Base-by-base conservation (phyloP, 2,797 vertebrate species). In the Odontamblyopus lacepedii region DNA sequence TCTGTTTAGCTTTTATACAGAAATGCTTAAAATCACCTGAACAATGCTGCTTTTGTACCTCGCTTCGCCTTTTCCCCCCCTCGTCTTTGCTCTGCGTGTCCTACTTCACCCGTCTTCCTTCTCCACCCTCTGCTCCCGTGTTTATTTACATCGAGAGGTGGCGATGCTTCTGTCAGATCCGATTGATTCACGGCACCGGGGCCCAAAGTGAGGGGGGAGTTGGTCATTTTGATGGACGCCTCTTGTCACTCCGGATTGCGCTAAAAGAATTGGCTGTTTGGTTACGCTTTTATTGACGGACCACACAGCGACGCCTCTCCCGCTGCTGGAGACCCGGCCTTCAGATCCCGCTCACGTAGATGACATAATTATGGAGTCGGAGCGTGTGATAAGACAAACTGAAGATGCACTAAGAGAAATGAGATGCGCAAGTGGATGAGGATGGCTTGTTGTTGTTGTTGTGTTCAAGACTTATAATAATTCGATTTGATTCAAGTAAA, bases 351-450 rank as follows among this genome's bases (percentile, higher is more conserved):
- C 83, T 71, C 75, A 73, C 50, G 65, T 79, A 85, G 86, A 91
- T 89, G 87, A 90, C 87, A 90, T 91, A 90, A 92, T 92, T 92
- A 90, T 85, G 84, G 76, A 70, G 81, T 85, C 88, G 89, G 85
- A 87, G 84, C 71, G 63, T 82, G 88, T 85, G 88, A 90, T 86
- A 78, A 83, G 81, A 85, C 69, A 77, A 88, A 86, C 80, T 74
- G 74, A 69, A 83, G 84, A 48, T 79, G 77, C 88, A 85, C 85
- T 86, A 83, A 75, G 80, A 76, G 71, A 89, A 91, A 91, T 89
- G 88, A 91, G 89, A 91, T 91, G 89, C 88, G 78, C 1, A 67
- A 23, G 79, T 23, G 79, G 85, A 81, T 85, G 86, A 87, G 78
- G 80, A 51, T 80, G 80, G 80, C 79, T 60, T 67, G 69, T 86